These are phyloP conservation scores for Polymixis lichenea DNA, from an alignment of 2,888 invertebrate species.

Conservation along the genomic window DNA sequence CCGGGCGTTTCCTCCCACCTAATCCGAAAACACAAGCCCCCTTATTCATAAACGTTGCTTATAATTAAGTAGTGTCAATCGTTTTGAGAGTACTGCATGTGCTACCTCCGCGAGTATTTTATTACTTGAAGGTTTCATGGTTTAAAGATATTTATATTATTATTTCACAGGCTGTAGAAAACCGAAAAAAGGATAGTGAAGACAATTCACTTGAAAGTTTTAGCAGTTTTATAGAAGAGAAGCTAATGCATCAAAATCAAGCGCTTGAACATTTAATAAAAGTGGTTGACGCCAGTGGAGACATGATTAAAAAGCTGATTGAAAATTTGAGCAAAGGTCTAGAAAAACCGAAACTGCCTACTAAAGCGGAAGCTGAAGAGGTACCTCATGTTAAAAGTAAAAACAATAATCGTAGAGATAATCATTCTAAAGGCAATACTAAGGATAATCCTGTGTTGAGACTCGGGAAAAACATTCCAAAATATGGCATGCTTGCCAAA, in stretches of 20 bases:
- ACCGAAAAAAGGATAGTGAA: conserved; percentile 66
- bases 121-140: not conserved
- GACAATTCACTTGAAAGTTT: conserved; percentile 57
- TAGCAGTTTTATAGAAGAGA: conserved; percentile 76
- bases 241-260: conserved; percentile 78
- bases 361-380: conserved; percentile 70
- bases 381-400: conserved; percentile 62
- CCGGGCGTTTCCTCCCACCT: too few relatives aligned
- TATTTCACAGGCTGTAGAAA: conserved; percentile 70
- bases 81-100: not conserved
- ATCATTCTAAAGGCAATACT: conserved; percentile 53
- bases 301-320: conserved; percentile 73
- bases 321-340: conserved; percentile 70
- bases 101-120: not conserved
- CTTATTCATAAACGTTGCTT: too few relatives aligned
- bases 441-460: conserved; percentile 71
- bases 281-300: conserved; percentile 70
- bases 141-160: not conserved
- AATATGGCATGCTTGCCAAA: conserved; percentile 77
- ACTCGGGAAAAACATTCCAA: conserved; percentile 76
- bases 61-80: not conserved
- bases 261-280: conserved; percentile 77
- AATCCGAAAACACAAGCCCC: not conserved
- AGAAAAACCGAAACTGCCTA: conserved; percentile 74
- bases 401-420: conserved; percentile 61